Evolutionary conservation across 1,140 invertebrate genomes (phyloP).

Genomic region (Neodiprion virginianus): DNA sequence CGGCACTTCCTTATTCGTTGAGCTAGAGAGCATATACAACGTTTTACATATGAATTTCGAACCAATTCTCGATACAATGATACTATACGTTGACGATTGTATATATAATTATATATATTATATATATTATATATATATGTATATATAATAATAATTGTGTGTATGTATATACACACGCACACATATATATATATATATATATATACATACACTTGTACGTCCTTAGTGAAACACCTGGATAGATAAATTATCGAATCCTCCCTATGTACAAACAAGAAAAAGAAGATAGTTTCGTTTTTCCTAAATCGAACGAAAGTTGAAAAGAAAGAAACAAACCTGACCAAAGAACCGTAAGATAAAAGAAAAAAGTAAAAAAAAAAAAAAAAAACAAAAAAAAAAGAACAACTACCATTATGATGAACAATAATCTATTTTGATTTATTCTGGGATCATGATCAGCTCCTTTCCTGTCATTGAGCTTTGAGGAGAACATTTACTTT

Average conservation of each 20-base stretch:
- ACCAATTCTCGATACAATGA: neutral
- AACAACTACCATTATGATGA: conserved; percentile 54
- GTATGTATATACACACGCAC: no score
- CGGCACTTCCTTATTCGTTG: neutral
- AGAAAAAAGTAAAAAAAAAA: conserved; percentile 25
- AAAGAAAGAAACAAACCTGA: conserved; percentile 7
- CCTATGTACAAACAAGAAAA: neutral
- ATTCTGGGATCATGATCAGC: conserved; percentile 64
- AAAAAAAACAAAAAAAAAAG: conserved; percentile 35
- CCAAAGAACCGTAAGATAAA: conserved; percentile 45
- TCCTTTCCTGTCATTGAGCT: conserved; percentile 65
- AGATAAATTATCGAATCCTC: conserved; percentile 4
- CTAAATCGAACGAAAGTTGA: neutral
- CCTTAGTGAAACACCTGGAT: conserved; percentile 14
- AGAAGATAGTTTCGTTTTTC: no score
- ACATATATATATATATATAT: neutral
- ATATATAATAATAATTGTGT: no score
- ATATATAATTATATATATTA: neutral
- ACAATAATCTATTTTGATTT: conserved; percentile 65
- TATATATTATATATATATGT: no score
- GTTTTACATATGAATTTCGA: neutral
- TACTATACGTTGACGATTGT: neutral
- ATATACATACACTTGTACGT: neutral
- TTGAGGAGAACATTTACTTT: conserved; percentile 66
- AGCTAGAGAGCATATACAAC: conserved; percentile 13